Percentiles rank a stretch among this genome's conserved stretches.
phyloP scores from a whole-genome alignment of 2,113 vertebrate species.

The Ardeotis arabs region DNA sequence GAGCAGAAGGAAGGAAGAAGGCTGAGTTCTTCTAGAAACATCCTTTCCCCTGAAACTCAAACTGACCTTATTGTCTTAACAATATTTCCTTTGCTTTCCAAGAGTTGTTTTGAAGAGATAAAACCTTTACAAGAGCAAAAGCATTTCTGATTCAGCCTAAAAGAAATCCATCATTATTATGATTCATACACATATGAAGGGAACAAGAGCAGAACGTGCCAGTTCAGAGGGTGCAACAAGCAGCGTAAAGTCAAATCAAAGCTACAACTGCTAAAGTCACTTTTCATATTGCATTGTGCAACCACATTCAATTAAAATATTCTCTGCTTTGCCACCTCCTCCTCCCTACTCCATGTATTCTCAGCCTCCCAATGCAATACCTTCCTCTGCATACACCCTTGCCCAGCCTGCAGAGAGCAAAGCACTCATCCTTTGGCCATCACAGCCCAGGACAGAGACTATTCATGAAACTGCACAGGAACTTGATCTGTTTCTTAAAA shows the following conservation, averaged over 20 bases:
- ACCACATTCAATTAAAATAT: neutral
- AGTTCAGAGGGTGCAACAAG: neutral
- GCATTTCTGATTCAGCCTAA: neutral
- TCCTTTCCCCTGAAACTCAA: neutral
- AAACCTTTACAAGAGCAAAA: neutral
- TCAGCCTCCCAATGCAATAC: neutral
- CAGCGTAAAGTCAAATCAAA: neutral
- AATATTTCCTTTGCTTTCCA: conserved; percentile 50
- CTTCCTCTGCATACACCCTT: neutral
- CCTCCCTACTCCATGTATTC: neutral
- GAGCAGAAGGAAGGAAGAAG: conserved; percentile 36
- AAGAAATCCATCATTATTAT: neutral
- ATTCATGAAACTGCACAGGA: neutral
- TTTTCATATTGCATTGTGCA: neutral
- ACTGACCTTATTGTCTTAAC: neutral
- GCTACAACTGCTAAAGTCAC: neutral
- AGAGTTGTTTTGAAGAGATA: conserved; percentile 37
- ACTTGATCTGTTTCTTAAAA: neutral
- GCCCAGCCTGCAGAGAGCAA: neutral
- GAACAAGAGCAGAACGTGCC: neutral
- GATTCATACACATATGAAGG: neutral
- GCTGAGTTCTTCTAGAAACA: conserved; percentile 7
- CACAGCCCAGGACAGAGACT: neutral
- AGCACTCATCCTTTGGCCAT: neutral
- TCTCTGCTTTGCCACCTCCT: neutral